These are phyloP conservation scores for Propithecus deckenii DNA, from an alignment of 2,797 vertebrate species.

Conservation along the genomic window DNA sequence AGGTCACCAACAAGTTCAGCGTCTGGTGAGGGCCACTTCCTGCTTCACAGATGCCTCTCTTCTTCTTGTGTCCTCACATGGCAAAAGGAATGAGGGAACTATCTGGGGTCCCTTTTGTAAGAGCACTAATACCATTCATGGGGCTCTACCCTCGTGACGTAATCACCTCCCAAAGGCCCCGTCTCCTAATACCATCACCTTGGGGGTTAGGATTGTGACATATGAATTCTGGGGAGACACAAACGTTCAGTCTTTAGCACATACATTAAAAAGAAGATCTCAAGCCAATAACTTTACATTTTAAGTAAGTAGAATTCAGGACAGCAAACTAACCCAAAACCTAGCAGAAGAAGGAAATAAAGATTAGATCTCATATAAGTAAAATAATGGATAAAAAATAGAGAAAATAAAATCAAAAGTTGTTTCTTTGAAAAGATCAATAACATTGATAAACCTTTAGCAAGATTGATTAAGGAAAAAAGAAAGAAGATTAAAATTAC, in stretches of 20 bases:
- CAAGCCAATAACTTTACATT: background rate
- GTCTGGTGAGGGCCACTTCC: background rate
- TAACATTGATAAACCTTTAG: background rate
- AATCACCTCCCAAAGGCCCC: background rate
- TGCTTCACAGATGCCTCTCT: background rate
- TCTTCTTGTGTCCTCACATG: background rate
- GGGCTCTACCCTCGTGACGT: background rate
- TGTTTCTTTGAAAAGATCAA: background rate
- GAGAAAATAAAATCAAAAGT: background rate
- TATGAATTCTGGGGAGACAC: background rate
- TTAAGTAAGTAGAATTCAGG: background rate
- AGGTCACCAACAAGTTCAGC: background rate
- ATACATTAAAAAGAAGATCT: background rate
- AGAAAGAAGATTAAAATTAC: too few relatives aligned
- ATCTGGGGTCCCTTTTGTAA: background rate
- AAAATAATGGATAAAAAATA: background rate
- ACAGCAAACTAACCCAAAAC: background rate
- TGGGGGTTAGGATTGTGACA: background rate
- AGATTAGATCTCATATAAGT: background rate
- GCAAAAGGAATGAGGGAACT: background rate
- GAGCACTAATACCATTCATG: background rate
- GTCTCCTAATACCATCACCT: background rate
- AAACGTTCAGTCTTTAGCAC: background rate
- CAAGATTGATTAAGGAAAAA: too few relatives aligned
- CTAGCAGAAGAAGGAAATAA: background rate